These are phyloP conservation scores for Pyrrhia umbra DNA, from an alignment of 2,888 invertebrate species.

Conservation along the genomic window DNA sequence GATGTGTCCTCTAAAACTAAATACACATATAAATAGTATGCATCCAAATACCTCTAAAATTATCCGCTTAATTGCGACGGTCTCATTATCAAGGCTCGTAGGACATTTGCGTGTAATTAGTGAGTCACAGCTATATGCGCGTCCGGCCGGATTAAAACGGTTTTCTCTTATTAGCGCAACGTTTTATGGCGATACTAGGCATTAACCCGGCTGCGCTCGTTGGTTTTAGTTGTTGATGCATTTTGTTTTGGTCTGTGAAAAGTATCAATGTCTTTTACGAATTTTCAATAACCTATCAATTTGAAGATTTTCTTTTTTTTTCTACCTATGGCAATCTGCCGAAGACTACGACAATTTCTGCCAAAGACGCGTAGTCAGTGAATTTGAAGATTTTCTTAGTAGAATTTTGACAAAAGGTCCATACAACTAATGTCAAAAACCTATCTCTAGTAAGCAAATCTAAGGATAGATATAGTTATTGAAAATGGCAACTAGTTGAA, in stretches of 20 bases:
- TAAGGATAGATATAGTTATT: too few species aligned
- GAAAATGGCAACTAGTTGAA: too few species aligned
- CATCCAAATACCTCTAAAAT: conserved; percentile 52
- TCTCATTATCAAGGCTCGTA: conserved; percentile 58
- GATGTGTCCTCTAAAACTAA: conserved; percentile 28
- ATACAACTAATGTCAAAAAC: too few species aligned
- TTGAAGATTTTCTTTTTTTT: too few species aligned
- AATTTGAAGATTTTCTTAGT: too few species aligned
- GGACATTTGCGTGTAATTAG: conserved; percentile 55
- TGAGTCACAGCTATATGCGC: conserved; percentile 41
- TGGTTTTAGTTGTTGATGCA: background rate
- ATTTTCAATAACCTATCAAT: too few species aligned
- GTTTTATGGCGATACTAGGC: conserved; percentile 13
- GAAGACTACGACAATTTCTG: too few species aligned
- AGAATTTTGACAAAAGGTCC: too few species aligned
- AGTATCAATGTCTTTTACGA: too few species aligned
- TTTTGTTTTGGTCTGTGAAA: background rate
- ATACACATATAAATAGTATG: background rate
- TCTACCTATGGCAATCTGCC: too few species aligned
- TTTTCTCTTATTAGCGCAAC: conserved; percentile 49
- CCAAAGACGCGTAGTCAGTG: too few species aligned
- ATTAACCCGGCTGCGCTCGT: background rate
- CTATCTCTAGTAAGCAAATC: too few species aligned
- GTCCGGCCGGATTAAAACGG: conserved; percentile 31
- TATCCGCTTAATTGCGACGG: conserved; percentile 48